Base-by-base conservation (phyloP, 2,888 invertebrate genomes). In the Eudasyphora cyanicolor region DNA sequence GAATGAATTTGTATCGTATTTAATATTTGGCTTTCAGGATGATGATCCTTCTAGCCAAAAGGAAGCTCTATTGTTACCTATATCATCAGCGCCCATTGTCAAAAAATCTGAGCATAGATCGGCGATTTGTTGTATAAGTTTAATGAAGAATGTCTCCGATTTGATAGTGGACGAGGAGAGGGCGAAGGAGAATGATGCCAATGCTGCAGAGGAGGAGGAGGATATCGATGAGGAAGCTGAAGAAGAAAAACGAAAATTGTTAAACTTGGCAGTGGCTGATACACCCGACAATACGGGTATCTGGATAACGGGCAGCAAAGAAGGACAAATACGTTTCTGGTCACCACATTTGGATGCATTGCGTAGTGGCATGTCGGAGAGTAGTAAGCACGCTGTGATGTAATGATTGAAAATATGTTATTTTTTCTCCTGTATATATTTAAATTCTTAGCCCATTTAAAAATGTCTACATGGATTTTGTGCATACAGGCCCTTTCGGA, bases 271-370 rank as follows among this genome's bases (percentile, higher is more conserved):
- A 4, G 83, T 84, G 10, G 87, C 88, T 42, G 90, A 90, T 69
- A 86, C 87, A 4, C 86, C 86, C 0, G 89, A 94, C 85, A 93
- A 93, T 85, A 94, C 94, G 80, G 97, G 97, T 57, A 93, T 94
- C 87, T 96, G 96, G 91, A 90, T 96, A 84, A 95, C 96, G 0
- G 94, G 94, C 35, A 96, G 96, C 87, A 94, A 94, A 86, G 96
- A 97, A 88, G 97, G 97, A 0, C 92, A 93, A 87, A 93, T 97
- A 86, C 95, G 96, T 90, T 95, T 96, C 91, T 97, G 97, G 97
- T 94, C 95, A 0, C 91, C 95, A 17, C 95, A 95, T 87, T 94
- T 96, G 93, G 93, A 93, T n/a, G 93, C 94, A 71, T 92, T 95
- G 86, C 93, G 95, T 77, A 94, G 94, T 12, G 94, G 94, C 0